Conservation (phyloP, 2,797 vertebrate genomes). For the Hydrophis major region DNA sequence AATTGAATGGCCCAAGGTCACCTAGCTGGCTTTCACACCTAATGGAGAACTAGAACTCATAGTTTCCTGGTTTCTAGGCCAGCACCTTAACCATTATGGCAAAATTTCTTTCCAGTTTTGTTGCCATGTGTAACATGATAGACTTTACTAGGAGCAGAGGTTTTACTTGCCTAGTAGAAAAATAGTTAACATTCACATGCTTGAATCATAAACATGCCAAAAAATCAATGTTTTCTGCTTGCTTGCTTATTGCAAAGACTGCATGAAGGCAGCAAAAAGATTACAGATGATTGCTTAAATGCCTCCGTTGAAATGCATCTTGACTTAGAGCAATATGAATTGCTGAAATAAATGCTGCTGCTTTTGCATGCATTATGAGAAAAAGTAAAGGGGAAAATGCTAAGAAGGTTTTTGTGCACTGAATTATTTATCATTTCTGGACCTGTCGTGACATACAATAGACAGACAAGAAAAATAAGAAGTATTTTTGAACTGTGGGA, state of each 20-base stretch:
- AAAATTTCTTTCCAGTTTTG: not conserved
- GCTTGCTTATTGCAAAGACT: not conserved
- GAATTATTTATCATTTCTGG: not conserved
- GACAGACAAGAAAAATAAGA: not conserved
- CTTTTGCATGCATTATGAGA: not conserved
- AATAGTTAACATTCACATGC: not conserved
- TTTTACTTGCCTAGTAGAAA: not conserved
- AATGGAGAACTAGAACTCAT: not conserved
- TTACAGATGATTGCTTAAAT: not conserved
- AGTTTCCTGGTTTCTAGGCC: not conserved
- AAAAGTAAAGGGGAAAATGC: not conserved
- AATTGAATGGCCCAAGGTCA: not conserved
- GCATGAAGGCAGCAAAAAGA: not conserved
- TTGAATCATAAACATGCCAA: not conserved
- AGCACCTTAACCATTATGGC: not conserved
- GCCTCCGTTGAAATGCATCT: not conserved
- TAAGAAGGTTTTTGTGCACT: not conserved
- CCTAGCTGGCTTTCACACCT: not conserved
- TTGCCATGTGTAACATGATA: not conserved
- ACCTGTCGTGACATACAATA: not conserved
- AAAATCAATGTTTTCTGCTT: not conserved
- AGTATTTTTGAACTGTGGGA: not conserved
- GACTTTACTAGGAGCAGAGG: not conserved
- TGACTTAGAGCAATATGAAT: not conserved
- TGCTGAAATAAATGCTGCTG: not conserved